These are phyloP conservation scores for Hydrolagus colliei DNA, from an alignment of 2,797 vertebrate genomes.

Conservation along the genomic window DNA sequence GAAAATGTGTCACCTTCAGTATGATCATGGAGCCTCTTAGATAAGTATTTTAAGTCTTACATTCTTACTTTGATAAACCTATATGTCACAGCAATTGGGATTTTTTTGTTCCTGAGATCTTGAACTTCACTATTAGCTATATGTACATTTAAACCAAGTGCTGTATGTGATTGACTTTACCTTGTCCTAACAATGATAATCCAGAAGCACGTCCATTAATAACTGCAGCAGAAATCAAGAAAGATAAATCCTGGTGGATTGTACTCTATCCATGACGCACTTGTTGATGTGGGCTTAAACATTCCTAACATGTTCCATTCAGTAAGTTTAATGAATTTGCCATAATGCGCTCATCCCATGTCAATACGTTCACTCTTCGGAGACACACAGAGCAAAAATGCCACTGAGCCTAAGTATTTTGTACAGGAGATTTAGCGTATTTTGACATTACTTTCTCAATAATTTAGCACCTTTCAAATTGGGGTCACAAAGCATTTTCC, in stretches of 20 bases:
- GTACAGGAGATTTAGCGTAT: background rate
- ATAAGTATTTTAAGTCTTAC: background rate
- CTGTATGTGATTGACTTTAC: background rate
- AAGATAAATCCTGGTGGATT: too few relatives aligned
- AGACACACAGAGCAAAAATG: too few relatives aligned
- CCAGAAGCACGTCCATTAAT: background rate
- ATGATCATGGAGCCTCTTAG: too few relatives aligned
- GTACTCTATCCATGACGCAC: too few relatives aligned
- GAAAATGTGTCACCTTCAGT: background rate
- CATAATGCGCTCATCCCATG: too few relatives aligned
- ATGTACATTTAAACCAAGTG: background rate
- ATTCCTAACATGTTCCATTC: too few relatives aligned
- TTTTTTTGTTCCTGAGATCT: background rate
- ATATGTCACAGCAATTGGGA: background rate
- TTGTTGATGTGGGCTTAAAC: too few relatives aligned
- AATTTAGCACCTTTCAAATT: slow-evolving; percentile 19
- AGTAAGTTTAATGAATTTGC: too few relatives aligned
- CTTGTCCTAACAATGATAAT: background rate
- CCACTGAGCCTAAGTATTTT: background rate
- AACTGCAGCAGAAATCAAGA: background rate
- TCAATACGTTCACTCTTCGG: too few relatives aligned
- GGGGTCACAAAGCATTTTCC: slow-evolving; percentile 12
- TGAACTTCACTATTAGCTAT: background rate
- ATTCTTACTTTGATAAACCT: background rate
- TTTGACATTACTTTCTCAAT: slow-evolving; percentile 25